phyloP scores from a whole-genome alignment of 2,888 invertebrate species.

The Pogonocherus hispidulus region DNA sequence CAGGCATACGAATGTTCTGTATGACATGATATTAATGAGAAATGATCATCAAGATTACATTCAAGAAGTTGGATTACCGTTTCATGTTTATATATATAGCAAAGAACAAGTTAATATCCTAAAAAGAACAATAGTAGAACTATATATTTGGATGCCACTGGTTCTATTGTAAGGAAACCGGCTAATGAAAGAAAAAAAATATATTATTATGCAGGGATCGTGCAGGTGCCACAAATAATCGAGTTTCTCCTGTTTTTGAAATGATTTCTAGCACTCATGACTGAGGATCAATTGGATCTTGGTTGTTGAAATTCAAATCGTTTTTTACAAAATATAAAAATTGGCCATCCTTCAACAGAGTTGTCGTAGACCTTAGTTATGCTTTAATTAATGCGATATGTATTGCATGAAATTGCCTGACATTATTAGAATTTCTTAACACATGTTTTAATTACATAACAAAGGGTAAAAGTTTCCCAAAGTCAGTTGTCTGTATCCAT shows the following conservation, averaged over 20 bases:
- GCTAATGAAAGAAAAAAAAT: background rate
- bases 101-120: slow-evolving; percentile 5
- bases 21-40: background rate
- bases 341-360: background rate
- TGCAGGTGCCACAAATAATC: background rate
- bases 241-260: slow-evolving; percentile 7
- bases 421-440: background rate
- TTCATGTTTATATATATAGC: background rate
- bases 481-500: too few species aligned
- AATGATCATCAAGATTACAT: background rate
- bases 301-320: background rate
- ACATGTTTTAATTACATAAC: background rate
- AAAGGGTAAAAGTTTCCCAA: too few species aligned
- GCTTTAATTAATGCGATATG: slow-evolving; percentile 5
- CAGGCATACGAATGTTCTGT: background rate
- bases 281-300: background rate
- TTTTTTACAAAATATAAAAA: background rate
- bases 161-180: background rate
- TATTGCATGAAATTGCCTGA: slow-evolving; percentile 7
- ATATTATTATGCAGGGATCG: slow-evolving; percentile 7
- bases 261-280: slow-evolving; percentile 7
- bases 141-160: slow-evolving; percentile 7
- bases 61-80: background rate
- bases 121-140: background rate
- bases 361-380: background rate